Conservation (phyloP, 2,888 invertebrate genomes). For the Rhorus exstirpatorius region DNA sequence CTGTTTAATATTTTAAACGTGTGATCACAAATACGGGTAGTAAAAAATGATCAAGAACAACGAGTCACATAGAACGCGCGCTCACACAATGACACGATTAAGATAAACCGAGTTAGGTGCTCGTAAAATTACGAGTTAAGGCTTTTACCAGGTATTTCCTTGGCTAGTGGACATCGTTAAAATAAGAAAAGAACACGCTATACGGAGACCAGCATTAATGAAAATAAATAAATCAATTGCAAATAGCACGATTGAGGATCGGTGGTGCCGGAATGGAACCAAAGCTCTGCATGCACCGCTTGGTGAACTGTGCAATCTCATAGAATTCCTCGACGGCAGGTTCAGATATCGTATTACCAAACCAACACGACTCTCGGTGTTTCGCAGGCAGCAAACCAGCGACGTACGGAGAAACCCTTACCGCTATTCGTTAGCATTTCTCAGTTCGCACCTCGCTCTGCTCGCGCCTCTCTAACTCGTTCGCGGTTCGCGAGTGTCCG, state of each 20-base stretch:
- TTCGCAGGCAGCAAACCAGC: constrained; percentile 32
- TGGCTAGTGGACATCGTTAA: background rate
- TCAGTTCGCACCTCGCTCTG: constrained; percentile 56
- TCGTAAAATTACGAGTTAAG: too few species aligned
- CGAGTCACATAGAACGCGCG: too few species aligned
- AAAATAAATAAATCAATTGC: background rate
- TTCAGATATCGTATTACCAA: constrained; percentile 79
- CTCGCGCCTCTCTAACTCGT: constrained; percentile 51
- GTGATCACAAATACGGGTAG: too few species aligned
- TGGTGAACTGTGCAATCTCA: constrained; percentile 62
- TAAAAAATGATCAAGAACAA: too few species aligned
- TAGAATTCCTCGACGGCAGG: constrained; percentile 77
- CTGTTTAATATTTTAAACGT: too few species aligned
- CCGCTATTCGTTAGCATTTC: constrained; percentile 64
- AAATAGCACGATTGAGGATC: constrained; percentile 31
- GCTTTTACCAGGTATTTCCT: background rate
- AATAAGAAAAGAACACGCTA: background rate
- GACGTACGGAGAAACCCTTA: constrained; percentile 43
- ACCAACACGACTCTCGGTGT: constrained; percentile 69
- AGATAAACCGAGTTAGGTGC: too few species aligned
- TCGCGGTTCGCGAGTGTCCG: constrained; percentile 38
- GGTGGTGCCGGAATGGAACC: constrained; percentile 45
- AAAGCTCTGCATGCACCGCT: constrained; percentile 21
- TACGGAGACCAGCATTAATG: constrained; percentile 2
- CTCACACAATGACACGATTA: too few species aligned